Evolutionary conservation across 37 sponge, comb jelly and placozoan species (phyloP), one percentile per base, ranked within the genome.

Genomic region (Ianthella basta): DNA sequence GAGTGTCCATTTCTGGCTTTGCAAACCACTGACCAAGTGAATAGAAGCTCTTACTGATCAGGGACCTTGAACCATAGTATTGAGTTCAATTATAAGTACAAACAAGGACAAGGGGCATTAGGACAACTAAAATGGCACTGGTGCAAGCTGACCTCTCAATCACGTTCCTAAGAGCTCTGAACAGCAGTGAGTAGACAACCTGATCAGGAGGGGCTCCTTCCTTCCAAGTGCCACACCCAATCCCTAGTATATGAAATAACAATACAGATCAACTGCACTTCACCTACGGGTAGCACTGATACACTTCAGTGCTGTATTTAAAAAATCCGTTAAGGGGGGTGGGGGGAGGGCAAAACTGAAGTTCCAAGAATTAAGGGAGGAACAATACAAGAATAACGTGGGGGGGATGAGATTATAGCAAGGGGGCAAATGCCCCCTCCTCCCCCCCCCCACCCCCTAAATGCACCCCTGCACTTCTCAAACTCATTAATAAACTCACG

Each of bases 11-110:
- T 77, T 93, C 94, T 0, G 88, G 86, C 16, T 72, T 72, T 8
- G 88, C 94, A 85, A 88, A 93, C 94, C 94, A 93, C 61, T 87
- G 85, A 6, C 94, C 94, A 57, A 93, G 91, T 20, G 91, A 85
- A 20, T 89, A 82, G 57, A 90, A 93, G 72, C 82, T 85, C 75
- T 89, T 90, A 61, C 79, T 85, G 41, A 89, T 18, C 32, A 93
- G 56, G 19, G 94, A 90, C 83, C 94, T 93, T 78, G 1, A 78
- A 44, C 16, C 12, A 40, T 4, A 38, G n/a, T 44, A 41, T 29
- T 38, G 4, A 44, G 24, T 20, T 27, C 44, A 10, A 44, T 78
- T 78, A 40, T 53, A 74, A 38, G 24, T 53, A 78, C 79, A 78
- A 2, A 41, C 24, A 78, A 27, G 25, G 10, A 78, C 55, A 53